Conservation (phyloP, 2,113 vertebrate genomes). For the Tachysurus vachellii region DNA sequence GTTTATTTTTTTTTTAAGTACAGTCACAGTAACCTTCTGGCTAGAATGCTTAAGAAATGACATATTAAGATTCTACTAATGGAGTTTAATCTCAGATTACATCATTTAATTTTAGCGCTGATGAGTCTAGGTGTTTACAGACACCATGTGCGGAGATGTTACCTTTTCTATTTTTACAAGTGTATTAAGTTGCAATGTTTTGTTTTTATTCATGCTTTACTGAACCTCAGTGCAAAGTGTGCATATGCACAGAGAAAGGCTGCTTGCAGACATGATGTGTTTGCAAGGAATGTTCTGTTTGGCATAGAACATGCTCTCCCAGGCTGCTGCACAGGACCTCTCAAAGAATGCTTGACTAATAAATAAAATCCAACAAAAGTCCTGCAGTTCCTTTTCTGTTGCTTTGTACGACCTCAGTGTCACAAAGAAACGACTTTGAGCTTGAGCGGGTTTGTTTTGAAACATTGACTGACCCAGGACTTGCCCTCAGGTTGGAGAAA, state of each 20-base stretch:
- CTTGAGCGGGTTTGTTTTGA: slow-evolving; percentile 24
- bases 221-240: not conserved
- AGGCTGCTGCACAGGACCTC: slow-evolving; percentile 17
- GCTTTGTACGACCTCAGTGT: slow-evolving; percentile 5
- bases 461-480: not conserved
- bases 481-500: slow-evolving; percentile 1
- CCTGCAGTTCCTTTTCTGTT: not conserved
- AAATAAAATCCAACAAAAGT: slow-evolving; percentile 17
- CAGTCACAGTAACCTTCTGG: not conserved
- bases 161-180: not conserved
- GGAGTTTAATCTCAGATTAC: not conserved
- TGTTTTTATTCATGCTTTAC: not conserved
- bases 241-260: not conserved
- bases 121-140: not conserved
- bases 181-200: not conserved
- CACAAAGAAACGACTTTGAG: slow-evolving; percentile 35
- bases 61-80: not conserved
- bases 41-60: not conserved
- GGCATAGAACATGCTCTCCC: slow-evolving; percentile 29
- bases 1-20: not conserved
- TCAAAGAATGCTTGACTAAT: slow-evolving; percentile 9
- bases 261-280: slow-evolving; percentile 46
- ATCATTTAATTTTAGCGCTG: not conserved
- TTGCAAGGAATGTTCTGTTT: slow-evolving; percentile 50
- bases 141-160: not conserved